These are phyloP conservation scores for Myxocyprinus asiaticus DNA, from an alignment of 2,113 vertebrate genomes.

Conservation along the genomic window DNA sequence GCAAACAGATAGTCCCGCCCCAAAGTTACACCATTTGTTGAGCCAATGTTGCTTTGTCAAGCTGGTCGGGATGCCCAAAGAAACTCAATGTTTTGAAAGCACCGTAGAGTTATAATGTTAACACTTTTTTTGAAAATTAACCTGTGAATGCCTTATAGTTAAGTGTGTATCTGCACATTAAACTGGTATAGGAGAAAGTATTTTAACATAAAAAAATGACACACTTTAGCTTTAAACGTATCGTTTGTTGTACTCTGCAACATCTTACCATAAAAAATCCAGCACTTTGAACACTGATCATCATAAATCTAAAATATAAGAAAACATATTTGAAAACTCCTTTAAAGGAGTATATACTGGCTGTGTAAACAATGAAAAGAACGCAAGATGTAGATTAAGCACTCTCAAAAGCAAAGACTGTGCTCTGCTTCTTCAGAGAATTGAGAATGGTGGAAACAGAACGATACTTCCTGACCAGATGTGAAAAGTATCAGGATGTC, in stretches of 20 bases:
- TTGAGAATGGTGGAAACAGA: conserved; percentile 16
- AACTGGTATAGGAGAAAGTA: no score
- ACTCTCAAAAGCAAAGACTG: background rate
- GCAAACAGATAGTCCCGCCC: no score
- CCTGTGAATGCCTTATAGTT: no score
- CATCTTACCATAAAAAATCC: background rate
- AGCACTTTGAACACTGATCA: no score
- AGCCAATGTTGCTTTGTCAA: no score
- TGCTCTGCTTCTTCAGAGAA: conserved; percentile 5
- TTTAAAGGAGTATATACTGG: background rate
- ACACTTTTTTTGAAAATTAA: no score
- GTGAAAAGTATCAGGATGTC: conserved; percentile 49
- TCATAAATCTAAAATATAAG: background rate
- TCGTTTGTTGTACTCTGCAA: background rate
- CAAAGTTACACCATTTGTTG: no score
- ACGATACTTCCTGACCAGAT: conserved; percentile 45
- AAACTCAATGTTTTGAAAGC: no score
- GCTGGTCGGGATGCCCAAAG: no score
- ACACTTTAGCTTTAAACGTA: background rate
- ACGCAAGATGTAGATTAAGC: background rate
- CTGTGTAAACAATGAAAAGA: background rate
- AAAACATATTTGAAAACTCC: background rate
- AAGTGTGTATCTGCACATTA: no score
- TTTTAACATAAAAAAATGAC: no score
- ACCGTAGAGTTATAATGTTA: no score